Evolutionary conservation across 2,797 vertebrate species (phyloP), one percentile per base, ranked within the genome.

Genomic region (Valencia hispanica): DNA sequence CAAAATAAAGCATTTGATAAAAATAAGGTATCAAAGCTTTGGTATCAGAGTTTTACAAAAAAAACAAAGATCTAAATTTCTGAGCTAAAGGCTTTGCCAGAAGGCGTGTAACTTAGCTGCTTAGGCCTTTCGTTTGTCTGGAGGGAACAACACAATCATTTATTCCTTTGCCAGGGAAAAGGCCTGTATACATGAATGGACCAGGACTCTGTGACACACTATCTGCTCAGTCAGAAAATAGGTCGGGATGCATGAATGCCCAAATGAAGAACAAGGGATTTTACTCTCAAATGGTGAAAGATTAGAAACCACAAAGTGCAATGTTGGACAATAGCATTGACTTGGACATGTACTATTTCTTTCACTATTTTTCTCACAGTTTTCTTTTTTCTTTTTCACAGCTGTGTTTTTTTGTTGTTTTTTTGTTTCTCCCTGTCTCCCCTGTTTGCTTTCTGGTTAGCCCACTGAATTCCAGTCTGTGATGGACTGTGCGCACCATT

Each of bases 61-160:
- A 39, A 30, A 11, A 34, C 22, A n/a, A n/a, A n/a, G n/a, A 17
- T 68, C 61, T 68, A 25, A 43, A 43, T 43, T 59, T 30, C 27
- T 68, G 17, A 61, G 25, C n/a, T 57, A 2, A 68, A n/a, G 5
- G 22, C 36, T 66, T 43, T 66, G 36, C 63, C n/a, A 43, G 84
- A 85, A 92, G 86, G 90, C 86, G 87, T 51, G 70, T 82, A 79
- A 91, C 85, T 63, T 50, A 53, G 88, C 81, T 82, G 74, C 82
- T 90, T 86, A 63, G 92, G 91, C 90, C 83, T 89, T 89, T 89
- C 88, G 81, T 85, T 91, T 89, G 85, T 93, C 87, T 86, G 68
- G 81, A 50, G 88, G 90, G 88, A 94, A 94, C 95, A 95, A 95
- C 93, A 91, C 91, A 22, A 43, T 88, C 91, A 93, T 94, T 94